phyloP scores from a whole-genome alignment of 1,140 invertebrate genomes.

The Dermatophagoides farinae region DNA sequence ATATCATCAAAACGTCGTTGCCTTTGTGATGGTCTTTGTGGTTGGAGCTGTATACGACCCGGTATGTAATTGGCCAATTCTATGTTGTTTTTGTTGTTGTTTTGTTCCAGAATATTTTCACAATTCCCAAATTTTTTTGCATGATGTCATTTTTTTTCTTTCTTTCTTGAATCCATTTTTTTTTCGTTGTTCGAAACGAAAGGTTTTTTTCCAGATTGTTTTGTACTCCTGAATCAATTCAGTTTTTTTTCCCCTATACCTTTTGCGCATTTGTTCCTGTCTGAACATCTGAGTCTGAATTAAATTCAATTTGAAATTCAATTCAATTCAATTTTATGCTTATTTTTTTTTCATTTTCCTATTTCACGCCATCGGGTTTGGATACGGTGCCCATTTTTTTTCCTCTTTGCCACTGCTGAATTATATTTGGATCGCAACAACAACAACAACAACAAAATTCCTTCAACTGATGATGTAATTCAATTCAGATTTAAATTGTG shows the following conservation, averaged over 20 bases:
- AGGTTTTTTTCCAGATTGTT: too few species aligned
- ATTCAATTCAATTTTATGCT: background rate
- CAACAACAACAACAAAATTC: background rate
- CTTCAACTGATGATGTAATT: background rate
- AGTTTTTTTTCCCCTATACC: too few species aligned
- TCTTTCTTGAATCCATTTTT: background rate
- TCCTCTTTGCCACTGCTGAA: too few species aligned
- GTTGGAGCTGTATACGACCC: constrained; percentile 88
- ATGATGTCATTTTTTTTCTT: too few species aligned
- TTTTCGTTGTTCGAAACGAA: too few species aligned
- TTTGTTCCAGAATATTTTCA: background rate
- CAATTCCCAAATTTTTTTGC: background rate
- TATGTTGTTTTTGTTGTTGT: background rate
- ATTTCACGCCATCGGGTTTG: too few species aligned
- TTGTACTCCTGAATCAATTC: too few species aligned
- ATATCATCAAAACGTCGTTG: constrained; percentile 91
- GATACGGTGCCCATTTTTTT: too few species aligned
- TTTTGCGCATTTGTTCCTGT: too few species aligned
- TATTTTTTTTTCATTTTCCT: background rate
- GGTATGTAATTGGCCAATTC: constrained; percentile 28
- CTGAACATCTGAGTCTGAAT: too few species aligned
- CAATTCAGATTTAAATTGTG: constrained; percentile 59
- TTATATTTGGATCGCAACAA: background rate
- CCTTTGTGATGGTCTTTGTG: constrained; percentile 83
- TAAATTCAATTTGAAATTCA: background rate